phyloP scores from a whole-genome alignment of 2,797 vertebrate genomes.

The Nyctalus aviator region DNA sequence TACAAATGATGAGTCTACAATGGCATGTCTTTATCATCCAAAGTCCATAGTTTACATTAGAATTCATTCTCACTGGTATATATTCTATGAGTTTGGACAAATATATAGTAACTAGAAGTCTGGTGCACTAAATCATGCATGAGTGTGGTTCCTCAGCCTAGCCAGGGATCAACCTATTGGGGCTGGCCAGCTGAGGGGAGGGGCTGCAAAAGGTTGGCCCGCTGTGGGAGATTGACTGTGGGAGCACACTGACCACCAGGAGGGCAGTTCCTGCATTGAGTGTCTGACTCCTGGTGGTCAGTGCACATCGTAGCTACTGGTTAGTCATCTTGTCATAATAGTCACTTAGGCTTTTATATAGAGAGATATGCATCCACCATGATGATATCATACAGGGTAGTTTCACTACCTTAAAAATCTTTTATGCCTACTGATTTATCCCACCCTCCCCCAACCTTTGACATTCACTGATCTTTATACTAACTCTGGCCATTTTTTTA shows the following conservation, averaged over 20 bases:
- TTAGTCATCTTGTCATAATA: too few species aligned
- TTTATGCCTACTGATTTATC: not conserved
- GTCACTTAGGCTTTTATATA: too few species aligned
- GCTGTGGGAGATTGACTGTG: too few species aligned
- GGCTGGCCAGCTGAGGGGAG: too few species aligned
- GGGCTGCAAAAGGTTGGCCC: rapidly evolving
- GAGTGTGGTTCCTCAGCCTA: too few species aligned
- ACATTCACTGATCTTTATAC: not conserved
- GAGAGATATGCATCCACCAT: not conserved
- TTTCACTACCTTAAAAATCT: not conserved
- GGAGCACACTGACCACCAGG: too few species aligned
- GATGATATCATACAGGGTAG: not conserved
- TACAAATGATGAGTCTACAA: not conserved
- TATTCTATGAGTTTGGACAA: not conserved
- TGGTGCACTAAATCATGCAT: too few species aligned
- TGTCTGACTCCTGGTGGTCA: too few species aligned
- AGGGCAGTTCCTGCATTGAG: too few species aligned
- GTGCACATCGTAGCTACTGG: too few species aligned
- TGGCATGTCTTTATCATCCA: not conserved
- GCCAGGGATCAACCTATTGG: too few species aligned
- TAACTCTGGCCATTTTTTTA: not conserved
- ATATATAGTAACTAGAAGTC: not conserved
- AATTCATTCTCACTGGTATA: not conserved
- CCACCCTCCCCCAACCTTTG: not conserved
- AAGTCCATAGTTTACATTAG: not conserved